Base-by-base conservation (phyloP, 2,888 invertebrate genomes). In the Xestia xanthographa region DNA sequence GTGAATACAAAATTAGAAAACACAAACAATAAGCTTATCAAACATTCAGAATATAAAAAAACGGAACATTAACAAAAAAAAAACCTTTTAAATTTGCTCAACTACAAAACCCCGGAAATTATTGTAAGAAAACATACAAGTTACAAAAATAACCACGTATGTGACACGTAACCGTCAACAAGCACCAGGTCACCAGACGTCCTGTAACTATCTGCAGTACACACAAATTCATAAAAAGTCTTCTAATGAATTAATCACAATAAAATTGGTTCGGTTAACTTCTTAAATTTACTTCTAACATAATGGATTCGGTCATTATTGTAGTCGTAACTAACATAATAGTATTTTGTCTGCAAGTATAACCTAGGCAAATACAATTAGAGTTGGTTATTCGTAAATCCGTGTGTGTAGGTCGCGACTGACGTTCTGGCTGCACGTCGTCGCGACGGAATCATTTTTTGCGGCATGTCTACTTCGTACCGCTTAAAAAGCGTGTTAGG, bases 391-490 rank as follows among this genome's bases (percentile, higher is more conserved):
- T 65, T 67, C 80, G 29, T 65, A 65, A 45, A 75, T 79, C 62
- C 75, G 70, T 75, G 76, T 86, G 87, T 86, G 86, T 88, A 88
- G 88, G 87, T 87, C 81, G 77, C 75, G 26, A 38, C 56, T 77
- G 34, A 58, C 66, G 67, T 70, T 76, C 77, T 76, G 63, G 79
- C 38, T 89, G 85, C 84, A 84, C 67, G 81, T 70, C 74, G 75
- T 75, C 41, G 41, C 41, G 41, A 11, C 88, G 91, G 91, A 93
- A 94, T 92, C 89, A 92, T 94, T 95, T 95, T 95, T 95, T 95
- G 94, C 89, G 87, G 68, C 77, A 83, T 87, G 94, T 95, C 95
- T 95, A 94, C 93, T 93, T 93, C 93, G 93, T 93, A 91, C 90
- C 84, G 85, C 89, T 90, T 88, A 90, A 91, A 92, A 93, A 92